Conservation (phyloP, 2,888 invertebrate species). For the Drosophila colorata region DNA sequence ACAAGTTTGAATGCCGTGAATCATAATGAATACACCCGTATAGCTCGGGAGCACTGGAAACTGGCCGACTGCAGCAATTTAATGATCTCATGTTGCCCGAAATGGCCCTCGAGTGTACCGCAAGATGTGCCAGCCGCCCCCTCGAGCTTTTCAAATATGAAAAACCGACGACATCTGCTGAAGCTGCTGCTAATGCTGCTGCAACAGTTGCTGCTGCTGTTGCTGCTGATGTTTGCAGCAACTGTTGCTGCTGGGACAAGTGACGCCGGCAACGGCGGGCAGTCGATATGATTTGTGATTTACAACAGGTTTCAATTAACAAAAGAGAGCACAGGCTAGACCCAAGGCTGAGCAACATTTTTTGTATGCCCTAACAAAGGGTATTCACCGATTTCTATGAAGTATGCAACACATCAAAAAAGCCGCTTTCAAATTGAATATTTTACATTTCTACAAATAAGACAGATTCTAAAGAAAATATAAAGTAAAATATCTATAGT, state of each 20-base stretch:
- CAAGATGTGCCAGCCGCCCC: conserved; percentile 35
- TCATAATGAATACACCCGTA: neutral
- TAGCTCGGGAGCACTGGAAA: too few species aligned
- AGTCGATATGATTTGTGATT: conserved; percentile 80
- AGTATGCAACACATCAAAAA: neutral
- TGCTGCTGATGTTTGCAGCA: conserved; percentile 26
- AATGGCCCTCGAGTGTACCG: conserved; percentile 32
- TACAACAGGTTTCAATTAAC: conserved; percentile 81
- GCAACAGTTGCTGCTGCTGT: conserved; percentile 25
- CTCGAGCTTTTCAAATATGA: conserved; percentile 52
- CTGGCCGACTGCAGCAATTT: conserved; percentile 7
- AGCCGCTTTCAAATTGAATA: too few species aligned
- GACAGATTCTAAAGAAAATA: too few species aligned
- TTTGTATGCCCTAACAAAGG: conserved; percentile 1
- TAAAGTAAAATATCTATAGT: too few species aligned
- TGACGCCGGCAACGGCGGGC: too few species aligned
- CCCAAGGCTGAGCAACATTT: too few species aligned
- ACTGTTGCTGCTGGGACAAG: conserved; percentile 46
- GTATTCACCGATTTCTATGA: neutral
- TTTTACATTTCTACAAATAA: too few species aligned
- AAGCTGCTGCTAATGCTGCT: conserved; percentile 30
- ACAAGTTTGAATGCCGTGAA: neutral
- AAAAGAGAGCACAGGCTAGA: conserved; percentile 18
- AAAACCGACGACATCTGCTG: conserved; percentile 72
- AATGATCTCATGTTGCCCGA: conserved; percentile 20